Conservation (phyloP, 2,797 vertebrate species). For the Sebastes minor region DNA sequence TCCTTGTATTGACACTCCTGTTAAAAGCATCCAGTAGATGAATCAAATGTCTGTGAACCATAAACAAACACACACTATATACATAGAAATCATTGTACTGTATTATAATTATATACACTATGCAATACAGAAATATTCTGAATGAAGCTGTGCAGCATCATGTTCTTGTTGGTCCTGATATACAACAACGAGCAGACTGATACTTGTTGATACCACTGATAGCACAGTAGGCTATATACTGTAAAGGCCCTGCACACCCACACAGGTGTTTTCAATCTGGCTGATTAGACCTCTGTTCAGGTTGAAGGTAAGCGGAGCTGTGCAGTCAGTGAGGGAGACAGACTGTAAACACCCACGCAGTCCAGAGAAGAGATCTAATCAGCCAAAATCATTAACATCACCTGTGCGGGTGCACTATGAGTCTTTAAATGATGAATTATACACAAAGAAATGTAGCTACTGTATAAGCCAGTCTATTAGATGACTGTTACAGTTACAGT, state of each 20-base stretch:
- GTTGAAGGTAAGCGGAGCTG: neutral
- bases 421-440: neutral
- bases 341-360: neutral
- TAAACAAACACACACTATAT: neutral
- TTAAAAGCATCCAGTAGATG: neutral
- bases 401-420: no score
- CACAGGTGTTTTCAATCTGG: neutral
- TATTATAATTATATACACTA: neutral
- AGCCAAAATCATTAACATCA: neutral
- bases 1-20: neutral
- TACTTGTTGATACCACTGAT: neutral
- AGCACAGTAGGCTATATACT: neutral
- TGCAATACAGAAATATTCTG: neutral
- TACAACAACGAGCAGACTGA: neutral
- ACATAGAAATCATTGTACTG: neutral
- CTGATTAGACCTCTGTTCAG: neutral
- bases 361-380: neutral
- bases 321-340: neutral
- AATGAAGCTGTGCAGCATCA: neutral
- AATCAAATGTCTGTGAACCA: neutral
- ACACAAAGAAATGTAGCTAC: neutral
- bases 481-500: neutral
- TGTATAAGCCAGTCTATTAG: neutral
- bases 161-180: neutral
- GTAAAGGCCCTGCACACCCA: neutral